Evolutionary conservation across 1,140 invertebrate species (phyloP).

Genomic region (Lordiphosa mommai): DNA sequence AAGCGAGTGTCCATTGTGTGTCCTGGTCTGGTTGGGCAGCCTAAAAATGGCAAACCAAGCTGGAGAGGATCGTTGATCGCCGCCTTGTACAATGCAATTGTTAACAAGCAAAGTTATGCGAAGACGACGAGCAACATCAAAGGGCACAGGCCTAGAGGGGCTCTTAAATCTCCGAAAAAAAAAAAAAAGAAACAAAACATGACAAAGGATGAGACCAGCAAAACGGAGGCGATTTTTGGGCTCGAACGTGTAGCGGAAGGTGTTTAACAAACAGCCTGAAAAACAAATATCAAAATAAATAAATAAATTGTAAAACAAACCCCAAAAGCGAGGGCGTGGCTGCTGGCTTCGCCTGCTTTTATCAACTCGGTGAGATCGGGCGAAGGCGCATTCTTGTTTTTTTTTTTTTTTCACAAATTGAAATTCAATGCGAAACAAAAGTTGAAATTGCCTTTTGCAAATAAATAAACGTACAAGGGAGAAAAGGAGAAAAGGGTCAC

Average conservation of each 20-base stretch:
- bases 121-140: no score
- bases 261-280: constrained; percentile 78
- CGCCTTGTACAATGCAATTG: constrained; percentile 54
- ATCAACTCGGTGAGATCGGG: constrained; percentile 3
- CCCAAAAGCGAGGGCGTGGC: constrained; percentile 4
- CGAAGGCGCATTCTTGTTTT: not conserved
- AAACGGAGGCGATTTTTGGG: constrained; percentile 59
- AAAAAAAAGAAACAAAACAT: constrained; percentile 40
- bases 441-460: constrained; percentile 69
- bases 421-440: constrained; percentile 73
- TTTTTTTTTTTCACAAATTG: constrained; percentile 54
- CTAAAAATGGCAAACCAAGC: constrained; percentile 66
- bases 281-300: constrained; percentile 55
- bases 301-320: constrained; percentile 11
- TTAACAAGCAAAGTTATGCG: constrained; percentile 41
- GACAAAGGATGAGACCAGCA: constrained; percentile 68
- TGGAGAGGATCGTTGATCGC: constrained; percentile 18
- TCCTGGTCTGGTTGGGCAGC: constrained; percentile 36
- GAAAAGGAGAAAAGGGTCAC: constrained; percentile 40
- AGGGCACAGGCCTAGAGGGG: constrained; percentile 10
- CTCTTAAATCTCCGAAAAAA: constrained; percentile 60
- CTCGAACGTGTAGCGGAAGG: constrained; percentile 71
- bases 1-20: constrained; percentile 67
- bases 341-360: constrained; percentile 2
- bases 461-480: constrained; percentile 59